Evolutionary conservation across 2,797 vertebrate genomes (phyloP).

Genomic region (Brachyalestes nurse): DNA sequence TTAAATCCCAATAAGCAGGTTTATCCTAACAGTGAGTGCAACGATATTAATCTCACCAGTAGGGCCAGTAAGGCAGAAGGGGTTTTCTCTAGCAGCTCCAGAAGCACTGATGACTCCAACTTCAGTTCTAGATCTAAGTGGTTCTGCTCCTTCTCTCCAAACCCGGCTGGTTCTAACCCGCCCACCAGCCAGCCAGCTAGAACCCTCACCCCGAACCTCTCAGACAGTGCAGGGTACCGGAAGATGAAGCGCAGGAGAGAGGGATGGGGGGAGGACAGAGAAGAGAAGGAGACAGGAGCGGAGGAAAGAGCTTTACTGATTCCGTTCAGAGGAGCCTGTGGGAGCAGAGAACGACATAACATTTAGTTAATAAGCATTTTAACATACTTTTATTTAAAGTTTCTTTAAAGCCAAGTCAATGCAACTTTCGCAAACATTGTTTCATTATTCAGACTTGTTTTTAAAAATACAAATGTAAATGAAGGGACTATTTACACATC

Average conservation of each 20-base stretch:
- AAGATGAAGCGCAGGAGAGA: constrained; percentile 87
- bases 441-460: too few species aligned
- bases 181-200: constrained; percentile 86
- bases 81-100: constrained; percentile 80
- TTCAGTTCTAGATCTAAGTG: constrained; percentile 20
- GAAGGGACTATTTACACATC: too few species aligned
- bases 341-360: not conserved
- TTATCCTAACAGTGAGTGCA: too few species aligned
- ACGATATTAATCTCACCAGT: constrained; percentile 81
- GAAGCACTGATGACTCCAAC: constrained; percentile 64
- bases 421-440: too few species aligned
- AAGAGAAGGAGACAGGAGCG: constrained; percentile 75
- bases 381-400: too few species aligned
- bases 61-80: constrained; percentile 82
- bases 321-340: constrained; percentile 78
- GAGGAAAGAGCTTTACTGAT: constrained; percentile 78
- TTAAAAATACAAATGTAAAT: too few species aligned
- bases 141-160: constrained; percentile 48
- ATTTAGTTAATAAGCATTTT: too few species aligned
- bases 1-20: too few species aligned
- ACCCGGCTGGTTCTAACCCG: constrained; percentile 34
- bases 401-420: too few species aligned
- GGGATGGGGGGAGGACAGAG: constrained; percentile 84
- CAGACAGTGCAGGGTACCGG: constrained; percentile 81
- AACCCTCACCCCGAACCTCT: constrained; percentile 79